Conservation (phyloP, 2,113 vertebrate species). For the Petaurus breviceps region DNA sequence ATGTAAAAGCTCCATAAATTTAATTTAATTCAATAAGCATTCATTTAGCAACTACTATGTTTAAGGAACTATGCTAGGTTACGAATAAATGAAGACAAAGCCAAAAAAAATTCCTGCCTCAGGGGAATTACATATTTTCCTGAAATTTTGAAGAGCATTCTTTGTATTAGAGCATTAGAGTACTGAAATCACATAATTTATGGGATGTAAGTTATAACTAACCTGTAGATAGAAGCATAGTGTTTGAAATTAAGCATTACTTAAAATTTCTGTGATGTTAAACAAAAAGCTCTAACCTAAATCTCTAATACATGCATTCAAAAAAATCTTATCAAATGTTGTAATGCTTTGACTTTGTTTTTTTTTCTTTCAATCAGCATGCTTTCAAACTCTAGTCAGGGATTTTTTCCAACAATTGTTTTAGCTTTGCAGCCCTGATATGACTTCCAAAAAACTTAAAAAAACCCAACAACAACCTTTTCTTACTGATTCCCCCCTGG, state of each 20-base stretch:
- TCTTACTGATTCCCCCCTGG: slow-evolving; percentile 60
- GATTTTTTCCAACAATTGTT: slow-evolving; percentile 56
- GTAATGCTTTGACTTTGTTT: slow-evolving; percentile 22
- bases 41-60: background rate
- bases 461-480: slow-evolving; percentile 46
- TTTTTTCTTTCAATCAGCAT: slow-evolving; percentile 45
- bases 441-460: slow-evolving; percentile 55
- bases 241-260: background rate
- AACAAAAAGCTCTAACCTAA: background rate
- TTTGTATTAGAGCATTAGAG: background rate
- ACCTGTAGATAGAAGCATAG: background rate
- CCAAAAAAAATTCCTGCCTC: background rate
- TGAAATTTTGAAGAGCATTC: background rate
- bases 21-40: background rate
- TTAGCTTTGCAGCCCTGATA: slow-evolving; percentile 37
- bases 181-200: background rate
- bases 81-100: background rate
- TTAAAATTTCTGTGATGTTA: background rate
- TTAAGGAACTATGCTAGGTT: background rate
- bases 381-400: slow-evolving; percentile 60
- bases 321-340: slow-evolving; percentile 16
- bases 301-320: slow-evolving; percentile 15
- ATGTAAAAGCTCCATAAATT: background rate
- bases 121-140: background rate
- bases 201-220: background rate